These are phyloP conservation scores for Enhydra lutris DNA, from an alignment of 2,113 vertebrate genomes.

Conservation along the genomic window DNA sequence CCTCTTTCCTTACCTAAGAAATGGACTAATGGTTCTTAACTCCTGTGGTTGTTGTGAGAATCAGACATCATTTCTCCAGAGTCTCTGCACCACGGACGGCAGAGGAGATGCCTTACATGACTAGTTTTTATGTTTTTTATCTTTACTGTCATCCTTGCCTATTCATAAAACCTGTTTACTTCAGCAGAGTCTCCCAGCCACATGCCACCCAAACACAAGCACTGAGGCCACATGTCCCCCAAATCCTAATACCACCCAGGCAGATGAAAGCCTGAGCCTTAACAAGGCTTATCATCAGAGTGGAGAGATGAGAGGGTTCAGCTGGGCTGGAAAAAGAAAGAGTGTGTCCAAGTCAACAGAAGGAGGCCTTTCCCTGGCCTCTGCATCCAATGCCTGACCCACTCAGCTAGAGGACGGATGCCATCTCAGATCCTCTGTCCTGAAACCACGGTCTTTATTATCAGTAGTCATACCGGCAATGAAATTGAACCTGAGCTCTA, in stretches of 20 bases:
- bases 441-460: slow-evolving; percentile 73
- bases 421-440: slow-evolving; percentile 54
- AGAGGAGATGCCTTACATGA: neutral
- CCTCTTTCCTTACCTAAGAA: slow-evolving; percentile 44
- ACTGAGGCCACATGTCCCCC: neutral
- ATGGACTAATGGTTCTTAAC: neutral
- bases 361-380: neutral
- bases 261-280: slow-evolving; percentile 45
- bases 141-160: slow-evolving; percentile 52
- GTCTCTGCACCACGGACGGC: neutral
- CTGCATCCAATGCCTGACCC: neutral
- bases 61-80: neutral
- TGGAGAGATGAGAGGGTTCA: neutral
- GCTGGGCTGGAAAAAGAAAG: neutral
- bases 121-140: slow-evolving; percentile 46
- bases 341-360: neutral
- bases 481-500: slow-evolving; percentile 77
- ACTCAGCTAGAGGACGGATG: slow-evolving; percentile 48
- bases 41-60: neutral
- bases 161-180: slow-evolving; percentile 50
- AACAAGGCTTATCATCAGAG: slow-evolving; percentile 35
- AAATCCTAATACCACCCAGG: slow-evolving; percentile 49
- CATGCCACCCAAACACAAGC: slow-evolving; percentile 30
- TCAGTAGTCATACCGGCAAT: slow-evolving; percentile 75
- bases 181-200: neutral